Conservation (phyloP, 2,797 vertebrate species). For the Apodemus agrarius region DNA sequence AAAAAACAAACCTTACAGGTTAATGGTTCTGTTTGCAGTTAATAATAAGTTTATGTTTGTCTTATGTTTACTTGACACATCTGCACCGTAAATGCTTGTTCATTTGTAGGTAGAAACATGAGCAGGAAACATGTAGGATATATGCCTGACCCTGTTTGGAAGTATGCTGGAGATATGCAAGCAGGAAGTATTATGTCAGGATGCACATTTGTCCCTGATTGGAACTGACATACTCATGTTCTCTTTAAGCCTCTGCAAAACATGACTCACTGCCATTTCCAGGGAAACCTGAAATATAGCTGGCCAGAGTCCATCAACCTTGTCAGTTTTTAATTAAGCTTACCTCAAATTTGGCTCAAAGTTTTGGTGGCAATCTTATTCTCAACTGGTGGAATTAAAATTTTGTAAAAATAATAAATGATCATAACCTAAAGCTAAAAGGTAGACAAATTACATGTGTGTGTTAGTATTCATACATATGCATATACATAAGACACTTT, state of each 20-base stretch:
- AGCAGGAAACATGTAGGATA: neutral
- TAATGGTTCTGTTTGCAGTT: neutral
- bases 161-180: neutral
- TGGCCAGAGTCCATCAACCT: neutral
- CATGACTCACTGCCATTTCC: neutral
- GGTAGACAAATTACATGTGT: neutral
- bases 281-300: neutral
- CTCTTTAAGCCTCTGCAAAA: neutral
- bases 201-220: neutral
- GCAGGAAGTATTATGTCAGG: neutral
- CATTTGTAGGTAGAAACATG: too few species aligned
- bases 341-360: neutral
- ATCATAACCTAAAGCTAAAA: neutral
- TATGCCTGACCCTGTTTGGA: neutral
- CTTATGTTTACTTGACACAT: neutral
- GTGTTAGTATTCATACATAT: neutral
- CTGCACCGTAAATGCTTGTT: neutral
- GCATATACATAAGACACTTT: neutral
- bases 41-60: neutral
- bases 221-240: neutral
- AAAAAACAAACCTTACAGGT: neutral
- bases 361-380: neutral
- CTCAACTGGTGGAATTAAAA: neutral
- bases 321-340: neutral
- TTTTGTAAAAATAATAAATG: constrained; percentile 9